phyloP scores from a whole-genome alignment of 2,888 invertebrate genomes.

The Bruchidius siliquastri region DNA sequence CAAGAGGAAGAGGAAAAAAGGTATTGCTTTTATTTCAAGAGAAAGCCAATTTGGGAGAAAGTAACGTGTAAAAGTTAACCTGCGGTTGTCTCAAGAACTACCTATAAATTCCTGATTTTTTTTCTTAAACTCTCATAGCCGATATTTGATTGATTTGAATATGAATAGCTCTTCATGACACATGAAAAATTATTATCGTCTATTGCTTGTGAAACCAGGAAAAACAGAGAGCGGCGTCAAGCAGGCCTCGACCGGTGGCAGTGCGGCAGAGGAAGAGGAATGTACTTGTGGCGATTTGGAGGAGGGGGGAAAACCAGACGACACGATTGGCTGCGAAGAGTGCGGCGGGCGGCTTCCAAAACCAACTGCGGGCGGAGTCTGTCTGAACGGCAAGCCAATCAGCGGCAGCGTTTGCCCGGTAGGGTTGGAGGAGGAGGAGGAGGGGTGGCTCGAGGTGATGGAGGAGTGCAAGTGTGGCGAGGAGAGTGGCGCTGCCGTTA shows the following conservation, averaged over 20 bases:
- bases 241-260: background rate
- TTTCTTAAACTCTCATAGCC: too few relatives aligned
- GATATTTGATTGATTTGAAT: too few relatives aligned
- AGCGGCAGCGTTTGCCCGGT: constrained; percentile 35
- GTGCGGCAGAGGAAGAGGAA: constrained; percentile 25
- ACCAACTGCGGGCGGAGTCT: background rate
- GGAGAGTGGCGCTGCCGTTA: constrained; percentile 19
- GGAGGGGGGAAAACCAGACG: constrained; percentile 8
- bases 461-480: constrained; percentile 39
- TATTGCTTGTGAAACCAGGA: background rate
- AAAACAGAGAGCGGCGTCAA: background rate
- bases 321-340: constrained; percentile 20
- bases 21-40: too few relatives aligned
- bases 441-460: constrained; percentile 21
- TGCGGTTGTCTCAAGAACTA: too few relatives aligned
- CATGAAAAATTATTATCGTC: too few relatives aligned
- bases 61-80: too few relatives aligned
- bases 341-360: background rate
- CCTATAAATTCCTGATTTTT: too few relatives aligned
- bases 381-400: constrained; percentile 10
- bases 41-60: too few relatives aligned
- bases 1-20: constrained; percentile 70
- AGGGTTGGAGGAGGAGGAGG: constrained; percentile 33
- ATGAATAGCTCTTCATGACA: too few relatives aligned
- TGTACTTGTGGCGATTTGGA: constrained; percentile 21